phyloP scores from a whole-genome alignment of 1,140 invertebrate genomes.

The Drosophila mojavensis region DNA sequence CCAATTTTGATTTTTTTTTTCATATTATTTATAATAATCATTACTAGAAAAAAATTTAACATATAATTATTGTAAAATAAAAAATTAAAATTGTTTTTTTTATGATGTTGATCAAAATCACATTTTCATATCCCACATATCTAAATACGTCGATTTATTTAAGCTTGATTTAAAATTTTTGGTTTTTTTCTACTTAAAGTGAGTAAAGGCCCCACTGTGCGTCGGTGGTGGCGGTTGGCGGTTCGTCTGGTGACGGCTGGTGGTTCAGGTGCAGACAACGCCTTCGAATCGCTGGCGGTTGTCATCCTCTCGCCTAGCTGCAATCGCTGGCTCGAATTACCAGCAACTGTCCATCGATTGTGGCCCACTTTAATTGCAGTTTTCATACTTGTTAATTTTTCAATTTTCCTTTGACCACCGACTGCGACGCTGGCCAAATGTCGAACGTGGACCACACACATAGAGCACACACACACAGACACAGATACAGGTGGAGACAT shows the following conservation, averaged over 20 bases:
- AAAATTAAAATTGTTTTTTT: too few relatives aligned
- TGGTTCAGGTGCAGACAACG: constrained; percentile 68
- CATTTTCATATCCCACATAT: too few relatives aligned
- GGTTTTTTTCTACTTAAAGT: too few relatives aligned
- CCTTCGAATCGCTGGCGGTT: constrained; percentile 42
- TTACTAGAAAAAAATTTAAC: too few relatives aligned
- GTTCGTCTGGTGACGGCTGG: not conserved
- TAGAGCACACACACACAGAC: constrained; percentile 26
- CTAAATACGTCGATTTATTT: too few relatives aligned
- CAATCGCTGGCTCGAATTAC: constrained; percentile 53
- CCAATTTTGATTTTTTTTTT: too few relatives aligned
- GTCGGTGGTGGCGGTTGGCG: not conserved
- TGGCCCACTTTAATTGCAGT: constrained; percentile 79
- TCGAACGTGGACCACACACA: constrained; percentile 66
- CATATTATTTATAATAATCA: too few relatives aligned
- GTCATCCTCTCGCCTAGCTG: constrained; percentile 59
- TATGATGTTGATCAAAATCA: too few relatives aligned
- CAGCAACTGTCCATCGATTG: constrained; percentile 44
- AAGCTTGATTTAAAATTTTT: too few relatives aligned
- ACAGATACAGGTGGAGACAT: constrained; percentile 77
- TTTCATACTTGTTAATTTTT: constrained; percentile 83
- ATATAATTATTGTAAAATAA: too few relatives aligned
- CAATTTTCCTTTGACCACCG: constrained; percentile 76
- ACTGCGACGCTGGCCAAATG: constrained; percentile 70
- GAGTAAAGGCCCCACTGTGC: not conserved